phyloP scores from a whole-genome alignment of 2,113 vertebrate genomes.

The Microtus montanus region DNA sequence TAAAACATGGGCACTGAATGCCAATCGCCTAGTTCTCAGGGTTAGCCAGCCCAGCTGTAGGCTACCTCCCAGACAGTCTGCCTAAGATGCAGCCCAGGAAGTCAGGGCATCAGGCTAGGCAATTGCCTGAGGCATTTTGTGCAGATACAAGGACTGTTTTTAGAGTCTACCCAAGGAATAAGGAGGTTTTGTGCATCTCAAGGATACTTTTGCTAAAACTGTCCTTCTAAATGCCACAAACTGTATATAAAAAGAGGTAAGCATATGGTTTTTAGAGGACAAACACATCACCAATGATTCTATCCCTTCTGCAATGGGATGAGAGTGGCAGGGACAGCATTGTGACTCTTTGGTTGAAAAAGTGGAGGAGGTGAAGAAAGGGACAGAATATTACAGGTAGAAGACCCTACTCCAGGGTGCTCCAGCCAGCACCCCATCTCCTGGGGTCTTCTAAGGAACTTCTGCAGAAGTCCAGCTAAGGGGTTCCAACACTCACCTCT shows the following conservation, averaged over 20 bases:
- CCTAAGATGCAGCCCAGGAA: background rate
- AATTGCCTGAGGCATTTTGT: too few relatives aligned
- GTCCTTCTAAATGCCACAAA: background rate
- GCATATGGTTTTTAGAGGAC: background rate
- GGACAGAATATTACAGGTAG: fast-evolving
- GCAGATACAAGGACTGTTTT: background rate
- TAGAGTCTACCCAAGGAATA: background rate
- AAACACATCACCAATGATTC: fast-evolving
- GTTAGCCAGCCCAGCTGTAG: background rate
- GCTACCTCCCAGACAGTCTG: background rate
- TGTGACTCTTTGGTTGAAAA: background rate
- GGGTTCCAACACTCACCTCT: conserved; percentile 82
- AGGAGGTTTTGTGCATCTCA: background rate
- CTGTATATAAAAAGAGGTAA: too few relatives aligned
- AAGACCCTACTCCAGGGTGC: background rate
- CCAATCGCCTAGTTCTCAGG: background rate
- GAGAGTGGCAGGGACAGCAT: too few relatives aligned
- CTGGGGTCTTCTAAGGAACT: background rate
- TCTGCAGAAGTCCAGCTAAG: fast-evolving
- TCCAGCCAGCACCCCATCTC: fast-evolving
- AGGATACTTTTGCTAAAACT: too few relatives aligned
- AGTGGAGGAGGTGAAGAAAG: background rate
- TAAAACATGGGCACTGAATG: background rate
- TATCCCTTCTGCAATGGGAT: fast-evolving
- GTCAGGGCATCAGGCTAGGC: background rate